phyloP scores from a whole-genome alignment of 2,797 vertebrate genomes.

The Lacerta bilineata region DNA sequence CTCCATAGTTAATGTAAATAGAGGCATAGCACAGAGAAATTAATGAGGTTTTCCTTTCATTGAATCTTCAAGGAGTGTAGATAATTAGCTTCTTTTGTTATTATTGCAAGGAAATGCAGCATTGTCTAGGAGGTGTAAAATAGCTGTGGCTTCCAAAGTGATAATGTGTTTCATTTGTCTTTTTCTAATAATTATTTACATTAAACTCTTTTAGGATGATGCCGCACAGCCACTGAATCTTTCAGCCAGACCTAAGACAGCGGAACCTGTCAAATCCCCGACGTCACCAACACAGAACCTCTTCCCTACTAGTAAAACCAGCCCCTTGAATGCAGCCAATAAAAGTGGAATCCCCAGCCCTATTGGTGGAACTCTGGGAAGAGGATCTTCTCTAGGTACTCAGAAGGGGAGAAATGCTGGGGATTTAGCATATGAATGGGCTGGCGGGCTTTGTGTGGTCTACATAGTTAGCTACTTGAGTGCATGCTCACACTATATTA shows the following conservation, averaged over 20 bases:
- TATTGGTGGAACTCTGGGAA: slow-evolving; percentile 82
- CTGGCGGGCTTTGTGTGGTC: not conserved
- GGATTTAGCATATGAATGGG: not conserved
- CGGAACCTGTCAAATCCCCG: slow-evolving; percentile 88
- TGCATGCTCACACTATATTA: not conserved
- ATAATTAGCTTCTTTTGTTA: slow-evolving; percentile 92
- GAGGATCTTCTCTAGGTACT: slow-evolving; percentile 92
- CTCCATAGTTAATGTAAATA: slow-evolving; percentile 92
- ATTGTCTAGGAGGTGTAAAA: slow-evolving; percentile 88
- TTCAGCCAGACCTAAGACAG: slow-evolving; percentile 93
- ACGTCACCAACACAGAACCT: slow-evolving; percentile 90
- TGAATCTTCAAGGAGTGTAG: slow-evolving; percentile 85
- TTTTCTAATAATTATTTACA: slow-evolving; percentile 80
- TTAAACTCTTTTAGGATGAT: slow-evolving; percentile 87
- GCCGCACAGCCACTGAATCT: slow-evolving; percentile 95
- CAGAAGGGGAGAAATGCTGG: slow-evolving; percentile 38
- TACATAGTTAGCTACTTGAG: not conserved
- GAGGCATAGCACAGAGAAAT: slow-evolving; percentile 86
- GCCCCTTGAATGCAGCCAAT: slow-evolving; percentile 84
- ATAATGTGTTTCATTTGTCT: slow-evolving; percentile 83
- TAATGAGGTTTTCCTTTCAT: slow-evolving; percentile 84
- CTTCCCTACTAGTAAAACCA: slow-evolving; percentile 89
- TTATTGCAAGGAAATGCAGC: slow-evolving; percentile 80
- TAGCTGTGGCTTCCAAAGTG: slow-evolving; percentile 79
- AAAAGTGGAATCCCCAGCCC: slow-evolving; percentile 94